Evolutionary conservation across 92 coral and sea anemone species (phyloP), one percentile per base, ranked within the genome.

Genomic region (Metridium senile): DNA sequence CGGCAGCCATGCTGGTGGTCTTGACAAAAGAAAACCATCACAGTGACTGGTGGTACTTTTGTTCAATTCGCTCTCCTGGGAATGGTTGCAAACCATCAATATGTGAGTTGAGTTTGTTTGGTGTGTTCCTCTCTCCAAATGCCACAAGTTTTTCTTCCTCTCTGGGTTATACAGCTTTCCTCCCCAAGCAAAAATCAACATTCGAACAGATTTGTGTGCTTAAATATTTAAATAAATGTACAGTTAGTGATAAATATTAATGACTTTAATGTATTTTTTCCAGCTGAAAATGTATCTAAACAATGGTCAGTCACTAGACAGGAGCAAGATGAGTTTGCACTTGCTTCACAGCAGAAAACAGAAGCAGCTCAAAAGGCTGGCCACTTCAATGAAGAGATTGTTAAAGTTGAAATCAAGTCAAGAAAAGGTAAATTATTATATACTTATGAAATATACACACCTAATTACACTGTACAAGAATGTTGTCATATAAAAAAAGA

Each of bases 251-350:
- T 8, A 18, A 23, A 16, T 51, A 11, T 26, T 19, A 54, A 53
- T 23, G 8, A 28, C 23, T 63, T 28, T 31, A 8, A 28, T 11
- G 3, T 53, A 0, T 28, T 52, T 6, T 28, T 74, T 75, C 17
- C 19, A 93, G 98, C 98, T 70, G 98, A 96, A 73, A 96, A 96
- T 92, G 95, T 96, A 33, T 96, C 99, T 35, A 89, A 96, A 71
- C 96, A 92, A 58, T 96, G 99, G 99, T 76, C 70, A 68, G 82
- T 96, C 26, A 81, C 90, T 33, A 65, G 97, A 71, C 83, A 82
- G 20, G 87, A 96, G 62, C 99, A 96, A 80, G 99, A 96, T 68
- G 67, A 81, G 67, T 93, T 96, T 83, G 89, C 99, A 22, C 69
- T 85, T 3, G 26, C 45, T 4, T 96, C 99, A 68, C 99, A 96